A percentile compares a stretch with the other conserved stretches of the same genome.
Conservation (phyloP, 2,888 invertebrate genomes). For the Tineola bisselliella region DNA sequence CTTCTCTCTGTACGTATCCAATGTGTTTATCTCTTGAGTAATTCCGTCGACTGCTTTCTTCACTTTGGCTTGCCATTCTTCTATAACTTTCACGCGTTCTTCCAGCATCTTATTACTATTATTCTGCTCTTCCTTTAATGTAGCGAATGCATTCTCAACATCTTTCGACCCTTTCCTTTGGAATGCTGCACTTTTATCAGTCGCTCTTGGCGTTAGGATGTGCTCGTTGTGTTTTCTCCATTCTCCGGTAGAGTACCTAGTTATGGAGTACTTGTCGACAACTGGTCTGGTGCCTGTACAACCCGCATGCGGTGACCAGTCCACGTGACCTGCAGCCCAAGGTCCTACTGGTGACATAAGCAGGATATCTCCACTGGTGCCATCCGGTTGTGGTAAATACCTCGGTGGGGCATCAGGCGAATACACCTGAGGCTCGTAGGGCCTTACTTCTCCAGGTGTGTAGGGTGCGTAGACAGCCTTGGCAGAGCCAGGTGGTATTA, state of each 20-base stretch:
- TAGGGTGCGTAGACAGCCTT: slow-evolving; percentile 31
- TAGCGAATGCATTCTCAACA: slow-evolving; percentile 65
- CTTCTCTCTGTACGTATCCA: slow-evolving; percentile 72
- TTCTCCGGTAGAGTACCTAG: slow-evolving; percentile 76
- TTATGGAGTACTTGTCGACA: slow-evolving; percentile 81
- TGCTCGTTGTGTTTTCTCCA: slow-evolving; percentile 73
- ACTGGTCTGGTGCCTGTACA: slow-evolving; percentile 79
- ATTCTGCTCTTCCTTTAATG: slow-evolving; percentile 60
- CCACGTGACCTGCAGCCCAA: slow-evolving; percentile 80
- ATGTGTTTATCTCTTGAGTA: slow-evolving; percentile 71
- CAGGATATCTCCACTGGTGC: slow-evolving; percentile 50
- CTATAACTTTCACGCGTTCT: slow-evolving; percentile 47
- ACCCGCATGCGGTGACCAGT: slow-evolving; percentile 78
- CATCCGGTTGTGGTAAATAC: slow-evolving; percentile 53
- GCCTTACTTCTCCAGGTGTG: slow-evolving; percentile 40
- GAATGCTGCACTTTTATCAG: slow-evolving; percentile 37
- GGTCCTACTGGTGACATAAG: slow-evolving; percentile 66
- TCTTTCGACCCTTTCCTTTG: slow-evolving; percentile 33
- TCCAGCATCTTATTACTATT: slow-evolving; percentile 45
- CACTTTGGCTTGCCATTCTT: slow-evolving; percentile 75
- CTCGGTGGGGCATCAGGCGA: slow-evolving; percentile 44
- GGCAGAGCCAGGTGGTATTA: slow-evolving; percentile 15
- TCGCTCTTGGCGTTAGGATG: slow-evolving; percentile 45
- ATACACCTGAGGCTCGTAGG: slow-evolving; percentile 36
- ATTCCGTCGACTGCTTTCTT: slow-evolving; percentile 71